Evolutionary conservation across 2,113 vertebrate genomes (phyloP).

Genomic region (Heteronetta atricapilla): DNA sequence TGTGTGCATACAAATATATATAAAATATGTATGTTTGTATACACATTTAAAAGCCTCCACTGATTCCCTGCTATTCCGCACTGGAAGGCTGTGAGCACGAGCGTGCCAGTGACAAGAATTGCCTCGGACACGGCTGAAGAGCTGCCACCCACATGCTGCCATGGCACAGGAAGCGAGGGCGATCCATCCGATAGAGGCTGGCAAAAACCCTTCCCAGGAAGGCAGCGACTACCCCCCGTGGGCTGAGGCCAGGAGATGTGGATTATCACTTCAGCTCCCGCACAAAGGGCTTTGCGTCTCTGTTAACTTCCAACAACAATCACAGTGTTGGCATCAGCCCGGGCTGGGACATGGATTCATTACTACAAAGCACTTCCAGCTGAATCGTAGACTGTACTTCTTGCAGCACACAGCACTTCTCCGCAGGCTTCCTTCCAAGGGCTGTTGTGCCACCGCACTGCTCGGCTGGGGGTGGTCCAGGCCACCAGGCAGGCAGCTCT

Average conservation of each 20-base stretch:
- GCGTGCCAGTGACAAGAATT: neutral
- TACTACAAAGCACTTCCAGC: neutral
- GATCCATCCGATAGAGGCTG: neutral
- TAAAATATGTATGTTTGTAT: neutral
- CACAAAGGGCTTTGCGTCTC: conserved; percentile 7
- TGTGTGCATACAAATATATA: neutral
- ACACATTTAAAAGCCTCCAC: neutral
- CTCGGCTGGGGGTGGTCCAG: neutral
- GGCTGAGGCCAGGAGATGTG: neutral
- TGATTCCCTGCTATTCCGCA: neutral
- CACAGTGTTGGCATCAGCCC: neutral
- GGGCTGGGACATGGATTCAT: fast-evolving
- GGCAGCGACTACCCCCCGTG: conserved; percentile 11
- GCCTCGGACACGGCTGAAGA: neutral
- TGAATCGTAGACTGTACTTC: neutral
- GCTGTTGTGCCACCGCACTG: neutral
- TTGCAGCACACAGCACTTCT: neutral
- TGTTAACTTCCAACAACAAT: neutral
- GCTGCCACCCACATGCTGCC: neutral
- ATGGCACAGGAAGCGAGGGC: neutral
- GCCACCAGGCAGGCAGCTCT: neutral
- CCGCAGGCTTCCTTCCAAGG: neutral
- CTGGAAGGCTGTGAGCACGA: neutral
- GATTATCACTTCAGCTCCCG: conserved; percentile 27
- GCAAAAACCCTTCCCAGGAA: neutral